Evolutionary conservation across 1,140 invertebrate species (phyloP), one percentile per base, ranked within the genome.

Genomic region (Euwallacea fornicatus): DNA sequence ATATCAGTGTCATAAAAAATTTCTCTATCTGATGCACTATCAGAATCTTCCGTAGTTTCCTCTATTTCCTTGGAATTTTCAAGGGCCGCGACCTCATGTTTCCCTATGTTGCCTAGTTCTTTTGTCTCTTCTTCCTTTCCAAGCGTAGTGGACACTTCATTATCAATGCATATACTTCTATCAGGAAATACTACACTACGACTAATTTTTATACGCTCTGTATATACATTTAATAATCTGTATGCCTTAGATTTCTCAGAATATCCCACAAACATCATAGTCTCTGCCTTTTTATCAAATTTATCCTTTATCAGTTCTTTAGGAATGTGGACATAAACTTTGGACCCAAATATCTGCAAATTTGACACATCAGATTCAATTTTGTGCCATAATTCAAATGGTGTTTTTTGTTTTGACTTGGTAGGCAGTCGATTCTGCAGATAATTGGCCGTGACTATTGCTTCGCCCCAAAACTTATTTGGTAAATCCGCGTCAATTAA

Each of bases 391-490:
- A 71, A 43, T 71, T 77, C 73, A 70, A 70, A 77, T 46, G 75
- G 76, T 47, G 69, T 73, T 66, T 61, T 69, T 0, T 68, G 42
- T 16, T 75, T 44, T 8, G 55, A 66, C 41, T 59, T 21, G 11
- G 65, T 63, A 15, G 72, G 65, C 50, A 64, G 62, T 55, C 82
- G 73, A 74, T 85, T 85, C 66, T 76, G 72, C 7, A 84, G 47
- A 74, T 85, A 85, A 7, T 77, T 78, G 6, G 84, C 84, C 50
- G 80, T 82, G 50, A 76, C 71, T 0, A 81, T 74, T 47, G 83
- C 81, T 73, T 84, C 81, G 7, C 78, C 80, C 82, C 81, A 85
- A 73, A 81, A 80, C 7, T 58, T 64, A 42, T 75, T 75, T 8
- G 64, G 41, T n/a, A 84, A 53, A 8, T 75, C 56, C 42, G 74